Evolutionary conservation across 2,113 vertebrate genomes (phyloP).

Genomic region (Tragelaphus buxtoni): DNA sequence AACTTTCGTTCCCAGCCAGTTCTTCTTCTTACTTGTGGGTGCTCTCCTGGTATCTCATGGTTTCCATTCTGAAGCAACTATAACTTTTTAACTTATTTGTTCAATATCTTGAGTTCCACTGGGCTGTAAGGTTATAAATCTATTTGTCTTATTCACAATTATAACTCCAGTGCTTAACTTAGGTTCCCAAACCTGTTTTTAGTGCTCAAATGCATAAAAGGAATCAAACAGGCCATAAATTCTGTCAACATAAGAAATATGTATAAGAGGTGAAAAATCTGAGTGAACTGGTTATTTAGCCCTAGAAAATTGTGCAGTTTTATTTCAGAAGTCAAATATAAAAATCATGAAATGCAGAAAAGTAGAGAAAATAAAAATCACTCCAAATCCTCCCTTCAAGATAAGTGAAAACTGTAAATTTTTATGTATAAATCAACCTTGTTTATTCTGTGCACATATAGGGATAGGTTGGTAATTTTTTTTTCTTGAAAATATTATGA

Average conservation of each 20-base stretch:
- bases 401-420: background rate
- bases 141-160: conserved; percentile 2
- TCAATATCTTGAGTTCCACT: background rate
- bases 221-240: background rate
- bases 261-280: background rate
- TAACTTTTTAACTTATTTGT: conserved; percentile 19
- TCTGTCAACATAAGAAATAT: background rate
- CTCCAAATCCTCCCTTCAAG: background rate
- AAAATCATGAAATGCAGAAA: conserved; percentile 14
- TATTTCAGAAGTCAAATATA: conserved; percentile 19
- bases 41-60: background rate
- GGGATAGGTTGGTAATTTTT: background rate
- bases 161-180: background rate
- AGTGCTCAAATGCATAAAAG: background rate
- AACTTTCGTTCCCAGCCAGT: background rate
- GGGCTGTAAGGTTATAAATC: background rate
- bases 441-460: background rate
- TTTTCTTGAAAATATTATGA: background rate
- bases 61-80: background rate
- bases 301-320: background rate
- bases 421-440: background rate
- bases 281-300: background rate
- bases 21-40: background rate
- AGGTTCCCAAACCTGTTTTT: background rate
- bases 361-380: conserved; percentile 1